Evolutionary conservation across 2,888 invertebrate species (phyloP).

Genomic region (Coenonympha glycerion): DNA sequence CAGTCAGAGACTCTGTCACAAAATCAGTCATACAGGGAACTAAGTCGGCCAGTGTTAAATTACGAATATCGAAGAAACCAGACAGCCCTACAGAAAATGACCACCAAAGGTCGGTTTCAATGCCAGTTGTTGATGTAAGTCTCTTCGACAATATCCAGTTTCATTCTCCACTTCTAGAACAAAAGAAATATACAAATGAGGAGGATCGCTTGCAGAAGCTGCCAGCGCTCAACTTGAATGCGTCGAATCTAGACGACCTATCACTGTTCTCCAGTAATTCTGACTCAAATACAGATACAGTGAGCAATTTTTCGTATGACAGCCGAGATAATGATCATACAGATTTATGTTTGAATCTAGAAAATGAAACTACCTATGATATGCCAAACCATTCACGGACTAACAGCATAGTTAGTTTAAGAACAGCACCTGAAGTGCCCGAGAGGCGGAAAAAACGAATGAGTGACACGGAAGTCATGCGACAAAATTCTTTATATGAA

Average conservation of each 20-base stretch:
- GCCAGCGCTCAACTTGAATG: conserved; percentile 47
- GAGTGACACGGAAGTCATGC: conserved; percentile 44
- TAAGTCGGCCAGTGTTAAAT: conserved; percentile 71
- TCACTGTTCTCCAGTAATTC: conserved; percentile 61
- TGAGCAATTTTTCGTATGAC: conserved; percentile 56
- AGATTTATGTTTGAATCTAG: conserved; percentile 34
- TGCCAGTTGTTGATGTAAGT: conserved; percentile 74
- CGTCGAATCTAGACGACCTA: conserved; percentile 52
- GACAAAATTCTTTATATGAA: conserved; percentile 60
- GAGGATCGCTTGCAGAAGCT: conserved; percentile 30
- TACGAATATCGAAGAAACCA: conserved; percentile 48
- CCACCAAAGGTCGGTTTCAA: conserved; percentile 69
- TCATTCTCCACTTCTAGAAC: conserved; percentile 76
- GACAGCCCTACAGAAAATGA: conserved; percentile 39
- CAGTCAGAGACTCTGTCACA: conserved; percentile 70
- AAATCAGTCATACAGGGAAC: conserved; percentile 80
- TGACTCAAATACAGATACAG: conserved; percentile 52
- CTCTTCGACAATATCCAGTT: conserved; percentile 80
- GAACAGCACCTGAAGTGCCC: conserved; percentile 53
- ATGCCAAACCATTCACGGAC: conserved; percentile 54
- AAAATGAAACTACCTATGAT: conserved; percentile 54
- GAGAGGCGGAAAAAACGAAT: conserved; percentile 49
- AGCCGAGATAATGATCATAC: conserved; percentile 46
- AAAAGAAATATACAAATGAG: conserved; percentile 50
- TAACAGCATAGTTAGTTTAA: conserved; percentile 50